A percentile compares a stretch with the other conserved stretches of the same genome.
Conservation (phyloP, 2,888 invertebrate species). For the Drosophila acutilabella region DNA sequence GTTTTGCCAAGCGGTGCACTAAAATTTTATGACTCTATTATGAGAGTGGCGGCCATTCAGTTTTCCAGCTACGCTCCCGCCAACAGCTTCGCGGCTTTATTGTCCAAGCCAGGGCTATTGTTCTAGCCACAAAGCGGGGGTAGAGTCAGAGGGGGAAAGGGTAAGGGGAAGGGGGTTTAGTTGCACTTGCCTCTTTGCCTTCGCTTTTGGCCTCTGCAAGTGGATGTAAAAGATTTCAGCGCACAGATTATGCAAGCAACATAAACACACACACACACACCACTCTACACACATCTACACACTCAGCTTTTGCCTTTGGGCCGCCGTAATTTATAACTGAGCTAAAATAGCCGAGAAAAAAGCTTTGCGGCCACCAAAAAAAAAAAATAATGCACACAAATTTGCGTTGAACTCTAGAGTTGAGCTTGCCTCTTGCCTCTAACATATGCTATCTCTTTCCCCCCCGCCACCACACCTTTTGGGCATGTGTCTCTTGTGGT, state of each 20-base stretch:
- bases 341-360: constrained; percentile 73
- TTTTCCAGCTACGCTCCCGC: constrained; percentile 34
- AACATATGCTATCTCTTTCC: constrained; percentile 2
- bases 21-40: constrained; percentile 81
- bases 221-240: constrained; percentile 76
- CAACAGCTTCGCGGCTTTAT: constrained; percentile 41
- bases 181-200: constrained; percentile 46
- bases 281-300: constrained; percentile 27
- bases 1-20: constrained; percentile 69
- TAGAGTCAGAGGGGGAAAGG: not conserved
- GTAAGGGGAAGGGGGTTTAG: constrained; percentile 2
- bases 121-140: constrained; percentile 50
- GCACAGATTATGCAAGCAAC: constrained; percentile 68
- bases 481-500: constrained; percentile 46
- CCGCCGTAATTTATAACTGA: constrained; percentile 75
- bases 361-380: constrained; percentile 57
- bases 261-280: constrained; percentile 40
- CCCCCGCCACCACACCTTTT: not conserved
- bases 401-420: constrained; percentile 60
- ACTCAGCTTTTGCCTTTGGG: constrained; percentile 55
- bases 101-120: constrained; percentile 62
- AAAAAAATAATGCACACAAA: constrained; percentile 70
- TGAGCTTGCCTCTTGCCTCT: constrained; percentile 22
- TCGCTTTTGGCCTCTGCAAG: constrained; percentile 46
- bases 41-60: constrained; percentile 74